Evolutionary conservation across 2,888 invertebrate species (phyloP), one percentile per base, ranked within the genome.

Genomic region (Diarsia dahlii): DNA sequence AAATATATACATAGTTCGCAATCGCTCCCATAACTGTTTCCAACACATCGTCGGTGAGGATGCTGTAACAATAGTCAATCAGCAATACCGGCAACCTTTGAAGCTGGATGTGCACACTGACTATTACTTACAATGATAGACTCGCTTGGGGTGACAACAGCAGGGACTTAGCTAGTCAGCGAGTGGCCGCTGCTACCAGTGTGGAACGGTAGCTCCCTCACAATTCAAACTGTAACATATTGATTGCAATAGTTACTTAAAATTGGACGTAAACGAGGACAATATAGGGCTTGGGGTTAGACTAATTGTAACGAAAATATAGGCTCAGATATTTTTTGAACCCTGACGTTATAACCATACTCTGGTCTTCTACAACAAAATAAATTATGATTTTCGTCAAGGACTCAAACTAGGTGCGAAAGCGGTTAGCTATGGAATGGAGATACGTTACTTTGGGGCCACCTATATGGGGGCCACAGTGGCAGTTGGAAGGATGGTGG

Each of bases 1-100:
- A n/a, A n/a, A n/a, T 18, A 71, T 81, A 63, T 78, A 86, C n/a
- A 70, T 91, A 8, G 82, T 91, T 10, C 76, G 63, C 0, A 84
- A 84, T n/a, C 54, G 84, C 67, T 91, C 92, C 64, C 91, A 1
- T 28, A 28, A 28, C 91, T 3, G 76, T 9, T 88, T 92, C 62
- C 81, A 82, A 63, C 50, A 74, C 4, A 89, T 92, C 2, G 80
- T 89, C 1, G 83, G 85, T 46, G 72, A 74, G n/a, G 78, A 84
- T 3, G 6, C 63, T 45, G 85, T 91, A n/a, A 88, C 81, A 64
- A 88, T 91, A 64, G 69, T 88, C n/a, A 88, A 85, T 45, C 87
- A 87, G 39, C 66, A 81, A 46, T 78, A 87, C 48, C 66, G 71
- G 34, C 71, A 84, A 56, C 70, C 86, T 60, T 63, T 91, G 9